A percentile compares a stretch with the other conserved stretches of the same genome.
phyloP scores from a whole-genome alignment of 2,113 vertebrate species.

The Neofelis nebulosa region DNA sequence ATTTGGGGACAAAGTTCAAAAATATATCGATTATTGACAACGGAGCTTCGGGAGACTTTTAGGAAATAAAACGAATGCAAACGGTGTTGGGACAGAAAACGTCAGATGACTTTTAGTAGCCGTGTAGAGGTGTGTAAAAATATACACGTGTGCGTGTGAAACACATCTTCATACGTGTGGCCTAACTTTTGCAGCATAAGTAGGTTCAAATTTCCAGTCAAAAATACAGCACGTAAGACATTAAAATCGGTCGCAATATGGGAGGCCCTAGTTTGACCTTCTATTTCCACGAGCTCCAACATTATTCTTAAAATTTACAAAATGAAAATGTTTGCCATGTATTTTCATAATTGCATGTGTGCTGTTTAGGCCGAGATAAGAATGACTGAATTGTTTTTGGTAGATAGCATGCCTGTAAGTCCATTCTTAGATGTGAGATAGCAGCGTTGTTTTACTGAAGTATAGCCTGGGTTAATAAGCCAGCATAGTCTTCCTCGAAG shows the following conservation, averaged over 20 bases:
- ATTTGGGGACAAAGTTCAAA: background rate
- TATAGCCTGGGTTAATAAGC: fast-evolving
- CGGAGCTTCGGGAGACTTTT: background rate
- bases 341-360: background rate
- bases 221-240: background rate
- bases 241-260: background rate
- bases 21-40: background rate
- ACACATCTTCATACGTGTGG: background rate
- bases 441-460: background rate
- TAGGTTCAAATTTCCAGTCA: background rate
- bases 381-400: background rate
- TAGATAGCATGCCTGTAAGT: background rate
- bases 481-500: background rate
- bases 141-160: background rate
- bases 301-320: background rate
- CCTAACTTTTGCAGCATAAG: background rate
- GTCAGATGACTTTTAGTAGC: background rate
- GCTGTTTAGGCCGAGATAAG: background rate
- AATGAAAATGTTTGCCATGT: no score
- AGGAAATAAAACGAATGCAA: background rate
- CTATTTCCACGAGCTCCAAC: background rate
- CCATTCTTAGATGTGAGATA: background rate
- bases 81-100: background rate
- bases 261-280: background rate
- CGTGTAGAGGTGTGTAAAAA: background rate